Percentiles rank a stretch among this genome's conserved stretches.
These are phyloP conservation scores for Emydocephalus ijimae DNA, from an alignment of 2,113 vertebrate genomes.

Conservation along the genomic window DNA sequence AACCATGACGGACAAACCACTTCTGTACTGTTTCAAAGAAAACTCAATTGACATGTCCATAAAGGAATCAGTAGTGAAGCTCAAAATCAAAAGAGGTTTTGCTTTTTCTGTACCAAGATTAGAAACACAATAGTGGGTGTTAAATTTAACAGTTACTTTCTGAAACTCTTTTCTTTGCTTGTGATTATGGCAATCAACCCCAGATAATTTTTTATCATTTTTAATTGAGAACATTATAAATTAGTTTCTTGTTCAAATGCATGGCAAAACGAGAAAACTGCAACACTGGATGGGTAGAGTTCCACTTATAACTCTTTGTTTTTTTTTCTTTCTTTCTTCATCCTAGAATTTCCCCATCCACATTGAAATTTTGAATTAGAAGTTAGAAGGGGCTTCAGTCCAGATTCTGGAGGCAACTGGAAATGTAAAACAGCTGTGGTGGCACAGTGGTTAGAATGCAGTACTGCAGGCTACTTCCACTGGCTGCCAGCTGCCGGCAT, in stretches of 20 bases:
- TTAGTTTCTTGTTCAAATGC: not conserved
- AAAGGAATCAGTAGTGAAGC: not conserved
- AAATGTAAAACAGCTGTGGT: not conserved
- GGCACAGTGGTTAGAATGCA: no score
- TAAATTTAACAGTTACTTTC: conserved; percentile 14
- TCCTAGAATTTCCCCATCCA: not conserved
- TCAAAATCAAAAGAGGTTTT: not conserved
- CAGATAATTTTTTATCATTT: conserved; percentile 6
- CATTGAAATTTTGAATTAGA: not conserved
- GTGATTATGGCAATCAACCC: conserved; percentile 12
- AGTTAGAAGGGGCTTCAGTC: not conserved
- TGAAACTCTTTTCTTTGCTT: conserved; percentile 3
- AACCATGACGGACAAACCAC: not conserved
- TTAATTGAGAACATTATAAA: conserved; percentile 14
- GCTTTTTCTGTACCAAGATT: not conserved
- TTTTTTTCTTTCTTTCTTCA: not conserved
- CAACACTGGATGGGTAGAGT: not conserved
- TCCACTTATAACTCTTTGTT: not conserved
- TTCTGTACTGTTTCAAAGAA: not conserved
- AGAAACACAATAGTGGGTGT: conserved; percentile 1
- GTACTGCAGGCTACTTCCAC: no score
- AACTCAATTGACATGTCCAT: not conserved
- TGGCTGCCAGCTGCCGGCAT: no score
- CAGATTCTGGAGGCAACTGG: not conserved
- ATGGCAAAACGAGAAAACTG: not conserved